Evolutionary conservation across 2,888 invertebrate species (phyloP), one percentile per base, ranked within the genome.

Genomic region (Panopea generosa): DNA sequence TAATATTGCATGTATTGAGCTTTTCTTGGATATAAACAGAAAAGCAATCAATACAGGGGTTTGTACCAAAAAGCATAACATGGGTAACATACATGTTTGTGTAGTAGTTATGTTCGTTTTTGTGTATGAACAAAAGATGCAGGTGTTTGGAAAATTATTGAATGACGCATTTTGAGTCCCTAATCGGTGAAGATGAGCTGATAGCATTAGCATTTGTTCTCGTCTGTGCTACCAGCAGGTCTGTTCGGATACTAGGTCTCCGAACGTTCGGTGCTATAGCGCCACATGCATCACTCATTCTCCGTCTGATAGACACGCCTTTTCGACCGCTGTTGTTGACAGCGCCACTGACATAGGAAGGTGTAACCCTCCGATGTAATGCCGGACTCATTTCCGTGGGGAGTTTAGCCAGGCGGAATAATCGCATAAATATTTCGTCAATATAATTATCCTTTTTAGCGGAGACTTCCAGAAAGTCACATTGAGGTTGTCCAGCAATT

Each of bases 231-330:
- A 96, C 96, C 95, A 97, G 96, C 84, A 97, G 94, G 92, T 97
- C 97, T 6, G 97, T 97, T 77, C 97, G 94, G 83, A 97, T 96
- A 92, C 96, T 96, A 38, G 97, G 97, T 53, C 97, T 94, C 61
- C 97, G 94, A 0, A 96, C 97, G 90, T 97, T 97, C 1, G 97
- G 96, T n/a, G 96, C 96, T 22, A 97, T 96, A 6, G 97, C 96
- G 3, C 97, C 97, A 89, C 96, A 97, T 1, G 97, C 97, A 90
- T 97, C 97, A 82, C 96, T 97, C 84, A 97, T 93, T 61, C 96
- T 94, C 72, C 96, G 94, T 87, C 97, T 96, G 80, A 97, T 96
- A 53, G 96, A 96, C 65, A 97, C 93, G 2, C 96, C 85, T 33
- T 84, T 81, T 24, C 80, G 82, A n/a, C 73, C 73, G 29, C 79